Evolutionary conservation across 2,888 invertebrate genomes (phyloP), one percentile per base, ranked within the genome.

Genomic region (Strigamia transsilvanica): DNA sequence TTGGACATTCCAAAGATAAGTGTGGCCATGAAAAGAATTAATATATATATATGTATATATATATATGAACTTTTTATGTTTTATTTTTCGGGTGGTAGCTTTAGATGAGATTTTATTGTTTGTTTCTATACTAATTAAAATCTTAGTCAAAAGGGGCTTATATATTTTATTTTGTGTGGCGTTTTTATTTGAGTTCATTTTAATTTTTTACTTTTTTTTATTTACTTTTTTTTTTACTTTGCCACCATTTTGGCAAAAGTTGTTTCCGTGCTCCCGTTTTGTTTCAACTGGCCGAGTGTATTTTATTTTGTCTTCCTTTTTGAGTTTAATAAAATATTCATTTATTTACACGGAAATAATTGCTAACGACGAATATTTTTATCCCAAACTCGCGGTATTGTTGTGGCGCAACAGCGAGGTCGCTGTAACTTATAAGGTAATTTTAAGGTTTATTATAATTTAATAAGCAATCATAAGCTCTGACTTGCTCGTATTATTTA

Each of bases 1-100:
- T 73, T 73, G 73, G 73, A 73, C 73, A 73, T 73, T 73, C 73
- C 73, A 73, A 73, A 73, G 73, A 73, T 27, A 73, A 73, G 73
- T 73, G 73, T 73, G 73, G 73, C 73, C 73, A 73, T 73, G 73
- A 73, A 73, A 73, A 73, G 23, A 73, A 73, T 32, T 73, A 32
- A 73, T 73, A 51, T 38, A 38, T 38, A 38, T 38, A 73, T 73
- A 73, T 38, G 6, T 38, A 38, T 38, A 73, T 32, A 73, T 73
- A 73, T 32, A 73, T 73, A 73, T 15, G 73, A 73, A 32, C 32
- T 73, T 73, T 73, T 73, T 73, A 56, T 56, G 56, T 73, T 32
- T 73, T 73, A 32, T 73, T 73, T 27, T 73, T 73, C 13, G 73
- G 73, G 73, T 73, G 73, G 73, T 73, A 73, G 73, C 32, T 73